Base-by-base conservation (phyloP, 92 coral and sea anemone species). In the Parazoanthus swiftii region DNA sequence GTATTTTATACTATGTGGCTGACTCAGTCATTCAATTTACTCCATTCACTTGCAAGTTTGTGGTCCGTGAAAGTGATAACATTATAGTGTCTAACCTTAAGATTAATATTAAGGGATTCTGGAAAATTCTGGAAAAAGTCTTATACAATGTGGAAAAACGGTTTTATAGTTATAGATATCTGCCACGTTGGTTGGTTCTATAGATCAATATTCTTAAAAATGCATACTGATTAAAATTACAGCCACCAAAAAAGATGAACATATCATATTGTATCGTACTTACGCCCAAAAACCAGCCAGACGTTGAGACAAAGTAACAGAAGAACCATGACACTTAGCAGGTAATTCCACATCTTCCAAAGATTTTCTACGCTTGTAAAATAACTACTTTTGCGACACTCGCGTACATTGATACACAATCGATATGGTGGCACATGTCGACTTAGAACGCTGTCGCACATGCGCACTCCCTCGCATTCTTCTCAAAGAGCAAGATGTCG, bases 391-490 rank as follows among this genome's bases (percentile, higher is more conserved):
- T 67, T 23, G 15, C 21, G 86, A 44, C 43, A 39, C 18, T 13
- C 1, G 36, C 43, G 20, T 35, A 58, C 21, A 35, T 21, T 81
- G 35, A 23, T 51, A 59, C 70, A 63, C 26, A 63, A 15, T 18
- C 20, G 6, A 35, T 33, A 0, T 29, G 42, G 3, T 29, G 42
- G 10, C 36, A 25, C 37, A 14, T 2, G 38, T 8, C 37, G 76
- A 2, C 33, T 9, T 3, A 29, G 11, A 18, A 21, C 29, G 26
- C 9, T 29, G 48, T 21, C 35, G 39, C 79, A 35, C 87, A 84
- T 71, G 87, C 78, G 87, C 66, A 70, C 7, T 63, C 33, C 29
- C 14, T 81, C 63, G 26, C 87, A 84, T 84, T 84, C 87, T 84
- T 71, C 78, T 71, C 26, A 26, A 71, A 46, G 78, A 46, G 33